phyloP scores from a whole-genome alignment of 2,888 invertebrate species.

The Nomada lathburiana region DNA sequence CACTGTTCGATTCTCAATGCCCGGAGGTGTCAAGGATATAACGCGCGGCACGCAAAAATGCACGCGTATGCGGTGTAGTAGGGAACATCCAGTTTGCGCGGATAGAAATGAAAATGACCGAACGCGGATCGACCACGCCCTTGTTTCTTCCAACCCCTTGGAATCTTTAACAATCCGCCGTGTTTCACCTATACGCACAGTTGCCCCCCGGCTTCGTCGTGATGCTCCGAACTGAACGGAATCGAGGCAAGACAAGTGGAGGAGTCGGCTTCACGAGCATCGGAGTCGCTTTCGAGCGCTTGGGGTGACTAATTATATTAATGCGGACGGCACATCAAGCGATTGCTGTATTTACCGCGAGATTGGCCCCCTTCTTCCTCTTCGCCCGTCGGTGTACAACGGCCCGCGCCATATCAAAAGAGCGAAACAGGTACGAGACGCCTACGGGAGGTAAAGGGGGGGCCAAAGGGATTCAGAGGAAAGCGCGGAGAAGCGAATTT shows the following conservation, averaged over 20 bases:
- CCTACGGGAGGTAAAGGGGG: constrained; percentile 47
- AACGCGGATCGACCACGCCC: constrained; percentile 63
- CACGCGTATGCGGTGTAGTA: not conserved
- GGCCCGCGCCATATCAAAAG: constrained; percentile 76
- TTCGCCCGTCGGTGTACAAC: constrained; percentile 55
- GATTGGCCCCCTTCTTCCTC: constrained; percentile 74
- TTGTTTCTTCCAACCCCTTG: constrained; percentile 41
- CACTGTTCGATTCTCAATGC: not conserved
- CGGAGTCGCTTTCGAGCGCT: constrained; percentile 72
- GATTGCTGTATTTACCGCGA: constrained; percentile 83
- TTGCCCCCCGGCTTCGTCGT: constrained; percentile 44
- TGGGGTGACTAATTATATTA: constrained; percentile 85
- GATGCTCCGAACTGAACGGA: constrained; percentile 27
- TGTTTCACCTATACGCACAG: constrained; percentile 45
- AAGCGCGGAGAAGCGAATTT: constrained; percentile 40
- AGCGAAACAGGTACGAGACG: constrained; percentile 53
- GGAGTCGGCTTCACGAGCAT: constrained; percentile 42
- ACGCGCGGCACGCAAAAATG: constrained; percentile 32
- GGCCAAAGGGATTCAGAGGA: constrained; percentile 36
- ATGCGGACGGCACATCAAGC: constrained; percentile 82
- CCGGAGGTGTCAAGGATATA: not conserved
- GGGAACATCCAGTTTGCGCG: constrained; percentile 64
- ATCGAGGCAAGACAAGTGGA: constrained; percentile 21
- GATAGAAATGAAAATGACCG: constrained; percentile 76
- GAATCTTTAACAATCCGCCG: constrained; percentile 61